Evolutionary conservation across 2,888 invertebrate genomes (phyloP).

Genomic region (Minunthozetes semirufus): DNA sequence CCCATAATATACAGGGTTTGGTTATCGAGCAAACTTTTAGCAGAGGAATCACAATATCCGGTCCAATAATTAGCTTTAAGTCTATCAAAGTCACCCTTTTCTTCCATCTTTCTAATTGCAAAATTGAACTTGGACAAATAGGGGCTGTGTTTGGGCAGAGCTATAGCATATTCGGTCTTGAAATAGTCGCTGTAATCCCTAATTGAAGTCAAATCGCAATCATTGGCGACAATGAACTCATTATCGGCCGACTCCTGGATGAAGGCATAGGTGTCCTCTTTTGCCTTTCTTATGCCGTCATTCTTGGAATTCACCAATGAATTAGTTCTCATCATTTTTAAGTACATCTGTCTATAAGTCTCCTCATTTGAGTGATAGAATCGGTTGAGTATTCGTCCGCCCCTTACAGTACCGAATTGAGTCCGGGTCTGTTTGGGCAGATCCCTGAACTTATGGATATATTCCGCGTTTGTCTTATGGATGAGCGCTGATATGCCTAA

Average conservation of each 20-base stretch:
- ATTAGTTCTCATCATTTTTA: constrained; percentile 3
- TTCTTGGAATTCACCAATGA: constrained; percentile 14
- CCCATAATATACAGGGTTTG: too few relatives aligned
- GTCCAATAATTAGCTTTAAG: constrained; percentile 23
- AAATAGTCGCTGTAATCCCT: constrained; percentile 9
- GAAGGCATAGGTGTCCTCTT: constrained; percentile 22
- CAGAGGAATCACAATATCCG: constrained; percentile 5
- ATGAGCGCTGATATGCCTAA: constrained; percentile 32
- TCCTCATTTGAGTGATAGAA: not conserved
- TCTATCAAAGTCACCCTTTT: not conserved
- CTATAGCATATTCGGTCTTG: constrained; percentile 27
- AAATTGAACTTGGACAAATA: constrained; percentile 24
- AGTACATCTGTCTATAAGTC: constrained; percentile 1
- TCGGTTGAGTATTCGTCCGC: not conserved
- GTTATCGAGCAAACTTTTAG: not conserved
- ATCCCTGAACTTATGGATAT: constrained; percentile 13
- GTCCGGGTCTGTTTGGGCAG: constrained; percentile 4
- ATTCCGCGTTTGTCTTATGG: constrained; percentile 17
- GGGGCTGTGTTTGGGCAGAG: constrained; percentile 16
- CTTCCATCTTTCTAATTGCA: constrained; percentile 18
- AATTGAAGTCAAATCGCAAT: constrained; percentile 31
- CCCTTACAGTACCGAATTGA: constrained; percentile 18
- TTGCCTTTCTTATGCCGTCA: constrained; percentile 26
- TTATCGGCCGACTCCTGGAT: constrained; percentile 31
- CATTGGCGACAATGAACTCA: constrained; percentile 29